phyloP scores from a whole-genome alignment of 2,797 vertebrate species.

The Hemitrygon akajei region DNA sequence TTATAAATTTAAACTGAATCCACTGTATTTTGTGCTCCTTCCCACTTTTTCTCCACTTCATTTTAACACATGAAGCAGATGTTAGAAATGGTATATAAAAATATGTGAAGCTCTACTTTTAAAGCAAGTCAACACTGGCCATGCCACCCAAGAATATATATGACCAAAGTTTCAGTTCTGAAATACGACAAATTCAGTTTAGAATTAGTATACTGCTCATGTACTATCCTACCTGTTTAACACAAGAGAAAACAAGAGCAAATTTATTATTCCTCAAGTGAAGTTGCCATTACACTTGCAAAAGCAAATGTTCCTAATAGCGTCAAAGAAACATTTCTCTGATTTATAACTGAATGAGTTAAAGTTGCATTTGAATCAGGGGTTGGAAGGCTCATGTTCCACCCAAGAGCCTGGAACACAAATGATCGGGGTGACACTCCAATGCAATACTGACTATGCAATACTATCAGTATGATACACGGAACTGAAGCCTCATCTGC shows the following conservation, averaged over 20 bases:
- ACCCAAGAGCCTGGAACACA: too few relatives aligned
- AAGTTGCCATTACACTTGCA: neutral
- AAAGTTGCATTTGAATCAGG: too few relatives aligned
- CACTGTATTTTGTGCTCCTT: neutral
- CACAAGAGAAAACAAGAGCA: neutral
- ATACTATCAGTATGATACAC: too few relatives aligned
- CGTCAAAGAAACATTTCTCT: neutral
- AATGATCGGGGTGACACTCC: too few relatives aligned
- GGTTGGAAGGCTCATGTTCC: too few relatives aligned
- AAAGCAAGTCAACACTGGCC: slow-evolving; percentile 24
- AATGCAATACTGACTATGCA: too few relatives aligned
- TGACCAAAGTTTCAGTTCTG: slow-evolving; percentile 12
- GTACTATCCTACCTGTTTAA: neutral
- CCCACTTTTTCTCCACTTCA: neutral
- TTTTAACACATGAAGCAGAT: neutral
- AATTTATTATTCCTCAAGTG: neutral
- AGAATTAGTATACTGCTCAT: neutral
- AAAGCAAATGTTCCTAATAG: neutral
- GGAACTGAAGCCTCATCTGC: too few relatives aligned
- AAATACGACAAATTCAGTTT: slow-evolving; percentile 7
- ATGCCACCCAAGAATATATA: neutral
- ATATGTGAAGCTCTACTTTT: neutral
- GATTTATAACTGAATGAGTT: too few relatives aligned
- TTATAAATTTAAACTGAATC: neutral
- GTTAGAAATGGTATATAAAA: neutral